Percentiles rank a stretch among this genome's conserved stretches.
Conservation (phyloP, 1,140 invertebrate genomes). For the Sarcophaga bullata region DNA sequence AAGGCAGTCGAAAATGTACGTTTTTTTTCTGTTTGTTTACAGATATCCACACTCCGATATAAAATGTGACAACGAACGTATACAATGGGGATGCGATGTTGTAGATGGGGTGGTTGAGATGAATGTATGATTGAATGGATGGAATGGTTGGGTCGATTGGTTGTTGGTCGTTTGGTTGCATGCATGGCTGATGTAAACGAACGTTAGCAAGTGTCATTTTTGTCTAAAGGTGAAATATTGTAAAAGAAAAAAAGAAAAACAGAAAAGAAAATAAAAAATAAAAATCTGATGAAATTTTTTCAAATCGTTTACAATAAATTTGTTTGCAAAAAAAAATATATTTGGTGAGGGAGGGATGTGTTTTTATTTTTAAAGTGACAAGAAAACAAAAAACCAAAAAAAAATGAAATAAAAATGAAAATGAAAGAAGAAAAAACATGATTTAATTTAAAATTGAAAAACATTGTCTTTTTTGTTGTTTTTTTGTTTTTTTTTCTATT, state of each 20-base stretch:
- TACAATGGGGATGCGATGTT: neutral
- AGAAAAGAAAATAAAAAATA: neutral
- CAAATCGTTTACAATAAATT: neutral
- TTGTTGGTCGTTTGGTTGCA: neutral
- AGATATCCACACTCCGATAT: neutral
- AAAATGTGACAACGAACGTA: neutral
- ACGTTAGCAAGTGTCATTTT: neutral
- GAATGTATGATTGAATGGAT: neutral
- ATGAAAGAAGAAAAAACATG: neutral
- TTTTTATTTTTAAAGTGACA: neutral
- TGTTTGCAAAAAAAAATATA: neutral
- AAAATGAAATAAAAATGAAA: neutral
- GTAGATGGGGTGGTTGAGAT: neutral
- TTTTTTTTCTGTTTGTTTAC: neutral
- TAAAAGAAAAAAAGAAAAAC: neutral
- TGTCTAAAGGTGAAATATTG: neutral
- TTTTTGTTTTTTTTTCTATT: neutral
- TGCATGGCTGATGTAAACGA: conserved; percentile 11
- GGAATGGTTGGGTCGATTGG: neutral
- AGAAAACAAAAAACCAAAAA: neutral
- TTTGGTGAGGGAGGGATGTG: neutral
- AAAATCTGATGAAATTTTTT: conserved; percentile 22
- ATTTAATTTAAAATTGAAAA: too few relatives aligned
- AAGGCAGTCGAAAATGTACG: neutral
- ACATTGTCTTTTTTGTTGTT: too few relatives aligned